These are phyloP conservation scores for Xenopus borealis DNA, from an alignment of 2,113 vertebrate species.

Conservation along the genomic window DNA sequence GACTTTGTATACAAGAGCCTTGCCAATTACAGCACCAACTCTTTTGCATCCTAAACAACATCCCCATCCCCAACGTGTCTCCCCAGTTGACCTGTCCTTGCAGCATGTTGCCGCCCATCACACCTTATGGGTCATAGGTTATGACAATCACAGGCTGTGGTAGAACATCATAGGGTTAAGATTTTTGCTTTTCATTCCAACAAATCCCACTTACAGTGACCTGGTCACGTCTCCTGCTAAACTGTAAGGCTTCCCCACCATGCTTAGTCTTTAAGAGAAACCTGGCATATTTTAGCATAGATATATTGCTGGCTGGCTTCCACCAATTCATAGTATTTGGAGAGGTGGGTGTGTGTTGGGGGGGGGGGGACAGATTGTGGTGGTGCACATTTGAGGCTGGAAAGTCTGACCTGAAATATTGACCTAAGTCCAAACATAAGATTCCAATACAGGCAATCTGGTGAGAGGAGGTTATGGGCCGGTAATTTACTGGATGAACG, in stretches of 20 bases:
- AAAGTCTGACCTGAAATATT: slow-evolving; percentile 32
- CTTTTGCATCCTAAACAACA: too few relatives aligned
- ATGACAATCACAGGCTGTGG: too few relatives aligned
- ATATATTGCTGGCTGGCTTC: slow-evolving; percentile 11
- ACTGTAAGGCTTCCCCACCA: neutral
- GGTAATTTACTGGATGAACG: slow-evolving; percentile 46
- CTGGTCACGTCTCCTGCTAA: too few relatives aligned
- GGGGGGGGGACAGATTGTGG: neutral
- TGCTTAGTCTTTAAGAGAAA: slow-evolving; percentile 12
- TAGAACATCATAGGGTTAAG: too few relatives aligned
- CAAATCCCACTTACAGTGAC: too few relatives aligned
- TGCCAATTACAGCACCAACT: too few relatives aligned
- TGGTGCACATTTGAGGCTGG: slow-evolving; percentile 22
- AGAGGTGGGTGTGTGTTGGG: slow-evolving; percentile 26
- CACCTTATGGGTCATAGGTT: too few relatives aligned
- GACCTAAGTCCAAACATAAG: slow-evolving; percentile 32
- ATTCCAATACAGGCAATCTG: slow-evolving; percentile 33
- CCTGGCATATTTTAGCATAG: slow-evolving; percentile 4
- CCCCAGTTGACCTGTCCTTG: too few relatives aligned
- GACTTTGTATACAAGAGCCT: too few relatives aligned
- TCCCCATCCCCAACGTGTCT: too few relatives aligned
- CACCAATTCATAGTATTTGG: slow-evolving; percentile 27
- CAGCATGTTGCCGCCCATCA: too few relatives aligned
- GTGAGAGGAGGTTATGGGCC: slow-evolving; percentile 35
- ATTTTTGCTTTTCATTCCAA: too few relatives aligned